These are phyloP conservation scores for Empidonax alnorum DNA, from an alignment of 2,113 vertebrate genomes.

Conservation along the genomic window DNA sequence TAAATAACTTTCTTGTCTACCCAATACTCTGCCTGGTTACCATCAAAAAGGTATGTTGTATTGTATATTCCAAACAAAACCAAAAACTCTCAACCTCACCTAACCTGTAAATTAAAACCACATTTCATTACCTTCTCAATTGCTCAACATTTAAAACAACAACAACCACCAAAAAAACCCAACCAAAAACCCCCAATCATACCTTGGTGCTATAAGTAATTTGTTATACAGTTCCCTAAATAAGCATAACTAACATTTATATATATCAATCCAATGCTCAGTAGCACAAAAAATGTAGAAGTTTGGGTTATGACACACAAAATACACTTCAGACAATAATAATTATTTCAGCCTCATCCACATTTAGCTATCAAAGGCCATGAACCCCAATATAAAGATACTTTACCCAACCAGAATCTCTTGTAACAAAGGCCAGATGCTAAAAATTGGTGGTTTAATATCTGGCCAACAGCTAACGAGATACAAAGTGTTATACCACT, in stretches of 20 bases:
- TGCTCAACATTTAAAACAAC: rapidly evolving
- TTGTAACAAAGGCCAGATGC: not conserved
- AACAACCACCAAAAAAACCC: no score
- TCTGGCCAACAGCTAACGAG: not conserved
- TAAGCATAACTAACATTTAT: not conserved
- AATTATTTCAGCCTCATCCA: not conserved
- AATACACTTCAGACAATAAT: not conserved
- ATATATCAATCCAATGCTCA: not conserved
- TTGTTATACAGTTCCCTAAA: not conserved
- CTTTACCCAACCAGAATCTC: not conserved
- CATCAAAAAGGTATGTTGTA: not conserved
- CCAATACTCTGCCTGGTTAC: not conserved
- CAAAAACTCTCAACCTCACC: not conserved
- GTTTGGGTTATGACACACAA: not conserved
- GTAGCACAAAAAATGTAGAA: not conserved
- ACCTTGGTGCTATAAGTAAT: not conserved
- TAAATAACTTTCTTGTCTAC: not conserved
- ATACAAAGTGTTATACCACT: not conserved
- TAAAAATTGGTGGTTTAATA: not conserved
- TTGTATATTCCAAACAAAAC: not conserved
- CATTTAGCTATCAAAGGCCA: not conserved
- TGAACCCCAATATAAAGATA: not conserved
- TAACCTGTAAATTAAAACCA: not conserved
- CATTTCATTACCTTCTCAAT: not conserved
- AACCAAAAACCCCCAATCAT: rapidly evolving